Evolutionary conservation across 2,113 vertebrate species (phyloP).

Genomic region (Embiotoca jacksoni): DNA sequence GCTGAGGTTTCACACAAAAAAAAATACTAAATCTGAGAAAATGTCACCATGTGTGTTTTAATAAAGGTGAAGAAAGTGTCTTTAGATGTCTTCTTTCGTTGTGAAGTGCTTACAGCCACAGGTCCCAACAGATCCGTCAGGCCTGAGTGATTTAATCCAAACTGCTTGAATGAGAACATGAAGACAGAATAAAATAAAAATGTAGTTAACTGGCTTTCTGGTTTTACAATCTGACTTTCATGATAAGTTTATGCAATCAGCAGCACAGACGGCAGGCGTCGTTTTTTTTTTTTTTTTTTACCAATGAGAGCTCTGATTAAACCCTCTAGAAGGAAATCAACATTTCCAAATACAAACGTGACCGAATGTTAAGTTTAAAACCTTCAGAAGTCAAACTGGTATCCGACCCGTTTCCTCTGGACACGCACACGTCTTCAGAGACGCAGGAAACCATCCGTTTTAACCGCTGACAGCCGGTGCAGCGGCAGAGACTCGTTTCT

Average conservation of each 20-base stretch:
- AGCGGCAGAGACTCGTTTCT: no score
- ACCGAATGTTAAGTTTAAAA: neutral
- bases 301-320: constrained; percentile 23
- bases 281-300: neutral
- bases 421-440: no score
- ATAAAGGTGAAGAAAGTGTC: no score
- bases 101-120: neutral
- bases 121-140: neutral
- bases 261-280: constrained; percentile 7
- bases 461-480: no score
- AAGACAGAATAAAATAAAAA: neutral
- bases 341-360: neutral
- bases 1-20: no score
- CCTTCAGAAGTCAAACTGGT: no score
- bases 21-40: no score
- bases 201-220: neutral
- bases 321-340: neutral
- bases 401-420: no score
- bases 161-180: neutral
- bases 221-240: neutral
- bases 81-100: neutral
- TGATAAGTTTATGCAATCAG: constrained; percentile 5
- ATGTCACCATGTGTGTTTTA: no score
- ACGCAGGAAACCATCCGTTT: no score
- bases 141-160: neutral